Evolutionary conservation across 2,888 invertebrate species (phyloP), one percentile per base, ranked within the genome.

Genomic region (Trileptium ribeirensis): DNA sequence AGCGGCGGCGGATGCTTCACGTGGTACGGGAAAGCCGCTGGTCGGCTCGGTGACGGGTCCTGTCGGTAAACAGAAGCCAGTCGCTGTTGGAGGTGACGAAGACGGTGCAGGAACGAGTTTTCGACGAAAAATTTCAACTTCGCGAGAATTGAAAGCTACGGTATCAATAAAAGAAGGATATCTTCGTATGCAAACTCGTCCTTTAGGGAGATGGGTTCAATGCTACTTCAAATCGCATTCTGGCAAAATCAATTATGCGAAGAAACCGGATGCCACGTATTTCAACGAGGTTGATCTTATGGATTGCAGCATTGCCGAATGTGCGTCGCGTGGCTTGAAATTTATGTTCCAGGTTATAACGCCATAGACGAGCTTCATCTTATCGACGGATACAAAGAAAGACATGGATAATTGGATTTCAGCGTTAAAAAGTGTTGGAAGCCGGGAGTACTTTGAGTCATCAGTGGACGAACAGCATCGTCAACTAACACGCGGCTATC

Each of bases 391-490:
- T 87, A 93, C 92, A 79, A 92, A 94, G 86, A 91, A 92, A 88
- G 94, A 95, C 88, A 96, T 96, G 96, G 96, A 96, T 90, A 93
- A 94, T 87, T 96, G 95, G 96, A 92, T 95, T 83, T 92, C 92
- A 79, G 94, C 94, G 37, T 90, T 95, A 80, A 93, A 94, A 88
- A 92, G 93, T 86, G 93, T 94, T 39, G 87, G 88, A 79, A 90
- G 89, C 85, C 89, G 89, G 83, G 90, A 91, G 84, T 90, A 89
- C 85, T 90, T 90, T 86, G 90, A 91, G 87, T 8, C 84, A 84
- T 82, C 79, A 77, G 85, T 85, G 81, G 86, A 84, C 15, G 82
- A 82, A 1, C 82, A 81, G 75, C 31, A 84, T 67, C 81, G 67
- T 2, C 33, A 75, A 39, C 67, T 67, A 24, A 37, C 82, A 24